Percentiles rank a stretch among this genome's conserved stretches.
These are phyloP conservation scores for Eumacrocentrus americanus DNA, from an alignment of 2,888 invertebrate genomes.

Conservation along the genomic window DNA sequence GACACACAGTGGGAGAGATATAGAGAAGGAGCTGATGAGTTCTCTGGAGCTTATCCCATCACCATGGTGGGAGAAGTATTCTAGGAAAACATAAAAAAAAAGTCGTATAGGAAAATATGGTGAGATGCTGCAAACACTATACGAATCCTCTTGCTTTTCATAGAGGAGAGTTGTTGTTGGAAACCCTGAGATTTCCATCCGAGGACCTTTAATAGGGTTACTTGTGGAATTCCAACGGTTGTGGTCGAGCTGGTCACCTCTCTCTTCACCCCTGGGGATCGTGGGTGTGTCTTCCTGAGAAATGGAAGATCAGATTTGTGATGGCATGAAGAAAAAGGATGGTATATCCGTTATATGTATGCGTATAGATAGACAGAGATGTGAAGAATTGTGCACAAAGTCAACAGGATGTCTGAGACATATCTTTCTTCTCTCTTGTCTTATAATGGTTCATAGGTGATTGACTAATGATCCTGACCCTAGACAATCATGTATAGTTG, in stretches of 20 bases:
- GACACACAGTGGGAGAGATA: not conserved
- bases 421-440: too few relatives aligned
- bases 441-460: too few relatives aligned
- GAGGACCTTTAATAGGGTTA: slow-evolving; percentile 1
- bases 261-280: not conserved
- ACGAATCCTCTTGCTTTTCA: slow-evolving; percentile 7
- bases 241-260: not conserved
- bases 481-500: not conserved
- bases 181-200: slow-evolving; percentile 1
- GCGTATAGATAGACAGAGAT: too few relatives aligned
- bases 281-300: slow-evolving; percentile 4
- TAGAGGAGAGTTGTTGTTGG: not conserved
- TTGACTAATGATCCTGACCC: not conserved
- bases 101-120: not conserved
- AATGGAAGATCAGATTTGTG: slow-evolving; percentile 4
- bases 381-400: too few relatives aligned
- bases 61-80: not conserved
- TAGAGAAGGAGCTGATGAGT: not conserved
- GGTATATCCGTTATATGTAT: too few relatives aligned
- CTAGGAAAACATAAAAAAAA: not conserved
- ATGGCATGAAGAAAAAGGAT: not conserved
- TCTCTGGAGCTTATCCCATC: not conserved
- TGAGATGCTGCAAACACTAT: too few relatives aligned
- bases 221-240: not conserved
- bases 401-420: too few relatives aligned